Base-by-base conservation (phyloP, 2,888 invertebrate genomes). In the Brachyopa scutellaris region DNA sequence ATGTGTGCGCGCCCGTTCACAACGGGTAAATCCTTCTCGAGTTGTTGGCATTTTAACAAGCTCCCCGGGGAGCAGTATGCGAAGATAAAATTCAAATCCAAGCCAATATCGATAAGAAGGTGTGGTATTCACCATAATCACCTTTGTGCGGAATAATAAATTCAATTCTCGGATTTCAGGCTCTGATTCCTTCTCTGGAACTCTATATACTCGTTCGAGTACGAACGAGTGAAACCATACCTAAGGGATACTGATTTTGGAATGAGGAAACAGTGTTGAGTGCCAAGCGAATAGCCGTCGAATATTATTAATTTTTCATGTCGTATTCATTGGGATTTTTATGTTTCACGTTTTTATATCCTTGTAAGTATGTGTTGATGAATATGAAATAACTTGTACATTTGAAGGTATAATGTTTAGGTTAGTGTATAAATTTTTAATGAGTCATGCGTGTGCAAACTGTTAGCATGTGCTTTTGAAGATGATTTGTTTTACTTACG, bases 21-120 rank as follows among this genome's bases (percentile, higher is more conserved):
- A 57, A 29, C 67, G 59, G 26, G 26, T 53, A 59, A 64, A 70
- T 70, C 80, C 61, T 76, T 76, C 70, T 66, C 64, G 77, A 82
- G 72, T 72, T 82, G 82, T 82, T 82, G 82, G 82, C 82, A 82
- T 77, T 82, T 82, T 82, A 82, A 82, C 82, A 82, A 82, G 82
- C 77, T 82, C 82, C 82, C 77, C 82, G 77, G 82, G 82, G 82
- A 82, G 77, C 82, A 49, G 82, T 82, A 66, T 23, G 53, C 19
- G 53, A 76, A 77, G 82, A 82, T 82, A 82, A 82, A 82, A 82
- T 82, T 82, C 82, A 82, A 82, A 82, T 82, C 82, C 82, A 70
- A 82, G 82, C 82, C 82, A 82, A 82, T 82, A 82, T 82, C 82
- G 82, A 82, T 82, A 82, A 82, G 82, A 82, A 82, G 82, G 82